phyloP scores from a whole-genome alignment of 2,113 vertebrate species.

The Grantiella picta region DNA sequence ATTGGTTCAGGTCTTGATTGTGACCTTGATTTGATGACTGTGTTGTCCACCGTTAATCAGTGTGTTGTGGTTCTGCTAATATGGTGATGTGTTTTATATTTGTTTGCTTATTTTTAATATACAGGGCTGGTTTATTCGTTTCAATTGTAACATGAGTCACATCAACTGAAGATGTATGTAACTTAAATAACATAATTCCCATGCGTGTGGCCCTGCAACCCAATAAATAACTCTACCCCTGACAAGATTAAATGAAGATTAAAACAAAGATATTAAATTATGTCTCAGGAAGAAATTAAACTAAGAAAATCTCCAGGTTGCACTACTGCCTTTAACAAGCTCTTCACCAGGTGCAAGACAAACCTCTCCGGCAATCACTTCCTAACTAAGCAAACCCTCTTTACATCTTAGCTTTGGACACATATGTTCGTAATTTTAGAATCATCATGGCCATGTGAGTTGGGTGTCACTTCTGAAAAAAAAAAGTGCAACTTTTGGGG shows the following conservation, averaged over 20 bases:
- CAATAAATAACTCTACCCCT: neutral
- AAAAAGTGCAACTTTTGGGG: neutral
- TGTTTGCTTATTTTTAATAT: neutral
- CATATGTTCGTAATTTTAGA: slow-evolving; percentile 19
- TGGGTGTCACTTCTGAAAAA: neutral
- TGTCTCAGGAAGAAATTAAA: neutral
- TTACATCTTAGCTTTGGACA: slow-evolving; percentile 7
- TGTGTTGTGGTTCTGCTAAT: neutral
- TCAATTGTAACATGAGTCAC: neutral
- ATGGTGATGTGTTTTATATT: neutral
- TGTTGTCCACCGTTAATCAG: neutral
- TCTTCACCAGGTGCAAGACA: neutral
- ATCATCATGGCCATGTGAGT: neutral
- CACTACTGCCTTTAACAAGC: neutral
- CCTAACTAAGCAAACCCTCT: neutral
- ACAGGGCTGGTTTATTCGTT: neutral
- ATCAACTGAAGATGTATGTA: neutral
- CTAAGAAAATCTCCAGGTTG: neutral
- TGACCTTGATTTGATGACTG: neutral
- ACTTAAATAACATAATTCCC: neutral
- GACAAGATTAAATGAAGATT: neutral
- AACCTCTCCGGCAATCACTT: neutral
- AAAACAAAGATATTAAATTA: neutral
- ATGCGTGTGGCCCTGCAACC: neutral
- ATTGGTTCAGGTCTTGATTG: neutral